Evolutionary conservation across 2,113 vertebrate species (phyloP), one percentile per base, ranked within the genome.

Genomic region (Ageneiosus marmoratus): DNA sequence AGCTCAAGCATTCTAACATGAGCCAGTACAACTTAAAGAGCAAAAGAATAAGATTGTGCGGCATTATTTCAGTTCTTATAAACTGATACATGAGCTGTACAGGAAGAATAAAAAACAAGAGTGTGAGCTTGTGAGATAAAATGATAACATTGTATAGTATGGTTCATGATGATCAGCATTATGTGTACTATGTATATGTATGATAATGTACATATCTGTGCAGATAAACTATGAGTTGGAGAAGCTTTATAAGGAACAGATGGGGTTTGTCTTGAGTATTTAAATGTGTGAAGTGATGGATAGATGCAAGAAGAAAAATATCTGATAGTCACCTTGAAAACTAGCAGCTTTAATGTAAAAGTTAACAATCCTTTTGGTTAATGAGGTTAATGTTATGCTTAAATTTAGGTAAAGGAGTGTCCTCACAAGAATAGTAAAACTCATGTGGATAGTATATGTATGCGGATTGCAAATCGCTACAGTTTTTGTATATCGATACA

Each of bases 401-500:
- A n/a, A n/a, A n/a, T n/a, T n/a, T n/a, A n/a, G n/a, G n/a, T n/a
- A n/a, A n/a, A n/a, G 46, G 73, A 53, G 51, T 51, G 44, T 48
- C 5, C 4, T 15, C 2, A 48, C 27, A 48, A 48, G 41, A 29
- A 73, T 11, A 48, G 24, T 4, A 73, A 50, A 24, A n/a, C 44
- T n/a, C n/a, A n/a, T n/a, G n/a, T n/a, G n/a, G 16, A 73, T 15
- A 1, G 4, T 18, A 2, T 51, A 20, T 1, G 32, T 76, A 3
- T 29, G 18, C 13, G 18, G 20, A 55, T 55, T 12, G 73, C 10
- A 55, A 20, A 32, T 74, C 1, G 41, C n/a, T 3, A 63, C 12
- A 76, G 34, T 41, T 56, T 69, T 41, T 44, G 29, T 32, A 58
- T 27, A 9, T 67, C 16, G 55, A 86, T 77, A 51, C 34, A 78